Conservation (phyloP, 2,113 vertebrate species). For the Chionomys nivalis region DNA sequence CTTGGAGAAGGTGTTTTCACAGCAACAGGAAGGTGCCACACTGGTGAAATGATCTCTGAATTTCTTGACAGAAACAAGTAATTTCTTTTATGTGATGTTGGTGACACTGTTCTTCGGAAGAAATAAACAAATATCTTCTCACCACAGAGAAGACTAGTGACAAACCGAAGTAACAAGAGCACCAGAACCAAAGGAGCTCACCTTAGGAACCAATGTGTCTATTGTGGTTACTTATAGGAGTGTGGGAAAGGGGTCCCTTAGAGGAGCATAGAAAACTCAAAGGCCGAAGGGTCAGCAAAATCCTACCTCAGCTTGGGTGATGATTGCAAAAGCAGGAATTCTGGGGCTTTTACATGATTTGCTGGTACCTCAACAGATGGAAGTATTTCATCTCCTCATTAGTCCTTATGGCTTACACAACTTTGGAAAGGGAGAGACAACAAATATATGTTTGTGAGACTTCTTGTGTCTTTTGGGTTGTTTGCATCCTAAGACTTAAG, state of each 20-base stretch:
- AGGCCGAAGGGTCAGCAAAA: neutral
- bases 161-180: neutral
- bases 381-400: neutral
- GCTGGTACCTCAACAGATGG: neutral
- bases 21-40: neutral
- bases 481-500: neutral
- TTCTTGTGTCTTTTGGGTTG: no score
- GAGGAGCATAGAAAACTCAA: neutral
- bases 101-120: neutral
- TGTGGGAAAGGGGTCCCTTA: neutral
- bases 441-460: neutral
- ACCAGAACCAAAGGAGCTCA: neutral
- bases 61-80: fast-evolving
- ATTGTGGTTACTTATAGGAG: neutral
- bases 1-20: neutral
- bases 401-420: neutral
- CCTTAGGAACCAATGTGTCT: neutral
- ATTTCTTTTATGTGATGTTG: neutral
- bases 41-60: neutral
- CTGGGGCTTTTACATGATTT: no score
- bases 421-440: neutral
- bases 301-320: neutral
- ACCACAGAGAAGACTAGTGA: neutral
- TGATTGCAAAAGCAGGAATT: neutral
- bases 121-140: no score